A percentile compares a stretch with the other conserved stretches of the same genome.
Evolutionary conservation across 1,140 invertebrate species (phyloP).

Genomic region (Vanessa atalanta): DNA sequence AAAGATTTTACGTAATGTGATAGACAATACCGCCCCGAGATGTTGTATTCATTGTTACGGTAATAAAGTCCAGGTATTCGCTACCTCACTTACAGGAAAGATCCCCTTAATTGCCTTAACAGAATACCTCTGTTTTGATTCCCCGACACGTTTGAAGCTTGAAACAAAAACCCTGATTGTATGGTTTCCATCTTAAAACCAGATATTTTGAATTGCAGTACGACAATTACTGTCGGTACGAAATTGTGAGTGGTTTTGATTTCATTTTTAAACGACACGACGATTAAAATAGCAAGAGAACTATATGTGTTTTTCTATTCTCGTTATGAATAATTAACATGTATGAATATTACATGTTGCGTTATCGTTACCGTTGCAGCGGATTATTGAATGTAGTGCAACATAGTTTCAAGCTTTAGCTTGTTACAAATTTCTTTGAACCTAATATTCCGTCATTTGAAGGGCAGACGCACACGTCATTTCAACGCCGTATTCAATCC

Average conservation of each 20-base stretch:
- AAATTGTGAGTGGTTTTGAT: slow-evolving; percentile 44
- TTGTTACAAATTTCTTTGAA: slow-evolving; percentile 46
- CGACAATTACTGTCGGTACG: slow-evolving; percentile 49
- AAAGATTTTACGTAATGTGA: slow-evolving; percentile 68
- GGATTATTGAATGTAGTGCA: slow-evolving; percentile 39
- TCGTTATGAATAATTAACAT: neutral
- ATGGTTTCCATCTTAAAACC: slow-evolving; percentile 50
- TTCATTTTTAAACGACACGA: slow-evolving; percentile 26
- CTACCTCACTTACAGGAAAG: slow-evolving; percentile 69
- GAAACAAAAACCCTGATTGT: slow-evolving; percentile 53
- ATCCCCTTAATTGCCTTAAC: slow-evolving; percentile 67
- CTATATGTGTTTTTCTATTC: neutral
- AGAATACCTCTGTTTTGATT: slow-evolving; percentile 58
- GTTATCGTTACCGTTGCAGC: slow-evolving; percentile 11
- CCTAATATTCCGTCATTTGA: slow-evolving; percentile 65
- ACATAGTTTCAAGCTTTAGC: slow-evolving; percentile 34
- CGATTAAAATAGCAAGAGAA: slow-evolving; percentile 8
- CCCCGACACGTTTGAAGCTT: slow-evolving; percentile 56
- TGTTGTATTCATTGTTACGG: slow-evolving; percentile 54
- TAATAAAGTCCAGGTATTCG: slow-evolving; percentile 73
- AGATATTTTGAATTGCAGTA: slow-evolving; percentile 52
- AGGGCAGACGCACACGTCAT: slow-evolving; percentile 72
- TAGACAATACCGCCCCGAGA: slow-evolving; percentile 59
- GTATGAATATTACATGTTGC: neutral
- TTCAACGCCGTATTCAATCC: slow-evolving; percentile 65